Evolutionary conservation across 2,888 invertebrate genomes (phyloP).

Genomic region (Seira sanloemensis): DNA sequence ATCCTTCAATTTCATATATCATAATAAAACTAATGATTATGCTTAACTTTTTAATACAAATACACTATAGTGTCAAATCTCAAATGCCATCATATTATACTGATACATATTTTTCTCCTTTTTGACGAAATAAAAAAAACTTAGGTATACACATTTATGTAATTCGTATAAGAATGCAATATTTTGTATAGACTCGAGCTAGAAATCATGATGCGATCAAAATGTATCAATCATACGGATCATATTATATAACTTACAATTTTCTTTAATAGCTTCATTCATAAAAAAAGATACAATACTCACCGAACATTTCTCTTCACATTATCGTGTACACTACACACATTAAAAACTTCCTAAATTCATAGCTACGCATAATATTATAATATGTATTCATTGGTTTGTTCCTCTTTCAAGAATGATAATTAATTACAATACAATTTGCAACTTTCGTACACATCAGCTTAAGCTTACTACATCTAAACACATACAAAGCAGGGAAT

Average conservation of each 20-base stretch:
- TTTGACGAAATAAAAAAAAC: background rate
- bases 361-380: background rate
- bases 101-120: too few species aligned
- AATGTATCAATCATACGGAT: background rate
- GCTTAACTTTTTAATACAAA: background rate
- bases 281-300: background rate
- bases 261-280: background rate
- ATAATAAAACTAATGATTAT: constrained; percentile 1
- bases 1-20: background rate
- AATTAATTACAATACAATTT: background rate
- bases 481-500: background rate
- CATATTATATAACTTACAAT: background rate
- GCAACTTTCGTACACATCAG: background rate
- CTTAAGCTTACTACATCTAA: background rate
- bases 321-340: too few species aligned
- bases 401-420: background rate
- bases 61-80: background rate
- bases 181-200: too few species aligned
- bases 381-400: background rate
- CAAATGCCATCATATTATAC: constrained; percentile 4
- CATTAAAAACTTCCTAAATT: background rate
- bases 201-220: background rate
- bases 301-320: background rate
- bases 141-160: background rate
- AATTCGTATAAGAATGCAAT: background rate